Base-by-base conservation (phyloP, 2,113 vertebrate species). In the Spermophilus dauricus region DNA sequence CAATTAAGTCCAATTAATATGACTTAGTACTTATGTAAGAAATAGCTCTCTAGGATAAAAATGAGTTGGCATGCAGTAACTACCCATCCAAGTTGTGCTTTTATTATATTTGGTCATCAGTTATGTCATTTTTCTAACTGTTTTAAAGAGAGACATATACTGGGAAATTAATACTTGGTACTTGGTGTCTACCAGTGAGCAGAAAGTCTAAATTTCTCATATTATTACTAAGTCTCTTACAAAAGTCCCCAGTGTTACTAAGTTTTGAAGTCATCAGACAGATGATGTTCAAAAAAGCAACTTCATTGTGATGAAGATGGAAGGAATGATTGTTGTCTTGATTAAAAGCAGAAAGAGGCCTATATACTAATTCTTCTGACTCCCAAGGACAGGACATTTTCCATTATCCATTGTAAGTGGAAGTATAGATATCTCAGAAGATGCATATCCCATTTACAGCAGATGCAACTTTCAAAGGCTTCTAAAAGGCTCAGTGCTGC, bases 1-100 rank as follows among this genome's bases (percentile, higher is more conserved):
- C 70, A 82, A 56, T 53, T 91, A 65, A 96, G 42, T 72, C 53
- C 42, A 95, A 95, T 61, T 94, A 95, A 96, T 96, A 87, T 83
- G 39, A 6, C 56, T 89, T 61, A 81, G 13, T n/a, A 42, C 32
- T 84, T 39, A 39, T 37, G 32, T 34, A 75, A 67, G 42, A 72
- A 51, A 63, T 51, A 82, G 94, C 63, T 2, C 6, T 86, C 22
- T 92, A 63, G 20, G 34, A 32, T 2, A 2, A 56, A 34, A 56
- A 80, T 39, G 89, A 89, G 42, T 20, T 69, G 34, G 10, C 53
- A 89, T 65, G 3, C 94, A 93, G 61, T 93, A 93, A 88, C 17
- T 94, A 81, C 24, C 34, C 34, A 90, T 2, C 9, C 30, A 67
- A 81, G 30, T 77, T 22, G 24, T 93, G 1, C 24, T 90, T 76